Percentiles rank a stretch among this genome's conserved stretches.
These are phyloP conservation scores for Sylvietta virens DNA, from an alignment of 2,113 vertebrate genomes.

Conservation along the genomic window DNA sequence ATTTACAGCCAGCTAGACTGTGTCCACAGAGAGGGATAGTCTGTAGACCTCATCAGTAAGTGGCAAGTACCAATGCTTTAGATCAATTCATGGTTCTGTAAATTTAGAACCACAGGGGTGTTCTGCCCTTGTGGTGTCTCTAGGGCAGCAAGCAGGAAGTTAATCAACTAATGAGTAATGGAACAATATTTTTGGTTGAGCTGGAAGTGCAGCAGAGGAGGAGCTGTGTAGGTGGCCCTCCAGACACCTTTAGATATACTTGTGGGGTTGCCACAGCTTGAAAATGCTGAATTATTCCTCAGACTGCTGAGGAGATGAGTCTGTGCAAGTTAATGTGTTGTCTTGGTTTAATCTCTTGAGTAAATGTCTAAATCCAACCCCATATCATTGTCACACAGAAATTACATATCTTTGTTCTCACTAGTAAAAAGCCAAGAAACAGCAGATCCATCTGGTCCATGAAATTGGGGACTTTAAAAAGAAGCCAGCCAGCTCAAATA, in stretches of 20 bases:
- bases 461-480: neutral
- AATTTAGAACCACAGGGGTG: neutral
- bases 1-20: neutral
- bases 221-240: neutral
- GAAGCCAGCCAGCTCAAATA: neutral
- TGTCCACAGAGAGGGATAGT: neutral
- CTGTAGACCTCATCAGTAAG: neutral
- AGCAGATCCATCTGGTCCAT: neutral
- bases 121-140: neutral
- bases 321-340: neutral
- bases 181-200: neutral
- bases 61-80: neutral
- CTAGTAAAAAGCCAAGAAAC: neutral
- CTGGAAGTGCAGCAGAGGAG: neutral
- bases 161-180: neutral
- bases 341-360: neutral
- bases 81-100: neutral
- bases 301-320: neutral
- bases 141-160: neutral
- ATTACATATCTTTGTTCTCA: neutral
- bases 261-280: neutral
- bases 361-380: neutral
- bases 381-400: neutral
- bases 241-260: neutral
- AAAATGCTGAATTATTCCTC: neutral